Base-by-base conservation (phyloP, 1,140 invertebrate genomes). In the Melanaphis sacchari region DNA sequence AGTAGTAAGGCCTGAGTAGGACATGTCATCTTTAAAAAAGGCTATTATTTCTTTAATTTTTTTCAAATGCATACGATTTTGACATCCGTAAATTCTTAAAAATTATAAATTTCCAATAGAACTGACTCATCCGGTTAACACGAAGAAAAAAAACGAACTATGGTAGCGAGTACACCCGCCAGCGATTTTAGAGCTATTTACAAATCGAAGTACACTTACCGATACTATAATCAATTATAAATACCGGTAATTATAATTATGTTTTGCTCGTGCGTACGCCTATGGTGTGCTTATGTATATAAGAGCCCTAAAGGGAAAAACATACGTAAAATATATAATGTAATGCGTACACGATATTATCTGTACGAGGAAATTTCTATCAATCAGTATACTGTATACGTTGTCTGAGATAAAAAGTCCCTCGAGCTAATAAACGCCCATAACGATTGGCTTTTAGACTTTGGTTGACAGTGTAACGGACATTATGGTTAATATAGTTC, bases 231-330 rank as follows among this genome's bases (percentile, higher is more conserved):
- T 90, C 88, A 90, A 90, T 90, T 59, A 90, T 59, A 59, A 90
- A 90, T 40, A 41, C 49, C 52, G 31, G 88, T 90, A 90, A 90
- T 90, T 90, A 90, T 90, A 90, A 90, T 90, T 90, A 54, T 89
- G 43, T 90, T 90, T 90, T 54, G 36, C 52, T 90, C 38, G 36
- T 90, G 88, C 24, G 52, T 38, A 11, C 36, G 88, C 21, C 38
- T 40, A 24, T 40, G 26, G 43, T 41, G 84, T 43, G 26, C 24
- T 22, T 85, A 40, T 84, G 38, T 87, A 85, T 85, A 46, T 15
- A 38, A 89, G 21, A 38, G 46, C 46, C 87, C 87, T 21, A n/a
- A 52, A 89, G 87, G 87, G 46, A 89, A 49, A 46, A 49, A 36
- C 52, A 46, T 87, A n/a, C 43, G 31, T 87, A 87, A 21, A 88